Conservation (phyloP, 2,113 vertebrate species). For the Cavia aperea region DNA sequence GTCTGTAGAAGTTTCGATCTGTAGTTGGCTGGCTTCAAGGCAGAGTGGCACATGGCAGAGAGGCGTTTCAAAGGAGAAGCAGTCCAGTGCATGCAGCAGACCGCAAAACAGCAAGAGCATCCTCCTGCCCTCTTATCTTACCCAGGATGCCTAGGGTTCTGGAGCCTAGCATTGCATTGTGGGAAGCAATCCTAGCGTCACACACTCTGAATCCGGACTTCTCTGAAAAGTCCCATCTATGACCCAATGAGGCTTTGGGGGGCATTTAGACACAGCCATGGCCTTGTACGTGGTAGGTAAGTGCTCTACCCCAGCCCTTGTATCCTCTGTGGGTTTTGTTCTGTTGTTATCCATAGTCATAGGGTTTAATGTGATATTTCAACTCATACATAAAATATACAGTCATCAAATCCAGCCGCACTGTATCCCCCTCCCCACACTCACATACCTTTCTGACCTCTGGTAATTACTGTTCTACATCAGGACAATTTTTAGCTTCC, state of each 20-base stretch:
- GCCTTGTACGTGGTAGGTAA: background rate
- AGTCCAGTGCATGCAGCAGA: background rate
- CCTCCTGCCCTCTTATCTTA: background rate
- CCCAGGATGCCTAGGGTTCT: too few species aligned
- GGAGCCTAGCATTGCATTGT: background rate
- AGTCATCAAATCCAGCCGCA: background rate
- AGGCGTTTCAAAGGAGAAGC: background rate
- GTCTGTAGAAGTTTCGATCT: background rate
- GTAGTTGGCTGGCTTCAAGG: background rate
- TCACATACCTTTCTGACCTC: background rate
- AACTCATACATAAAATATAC: background rate
- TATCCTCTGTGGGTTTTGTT: background rate
- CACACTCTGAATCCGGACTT: background rate
- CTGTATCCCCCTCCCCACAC: background rate
- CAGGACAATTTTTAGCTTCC: background rate
- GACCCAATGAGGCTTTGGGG: background rate
- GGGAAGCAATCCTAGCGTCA: background rate
- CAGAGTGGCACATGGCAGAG: background rate
- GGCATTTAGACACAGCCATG: background rate
- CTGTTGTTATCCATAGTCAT: background rate
- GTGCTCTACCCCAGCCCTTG: background rate
- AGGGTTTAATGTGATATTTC: background rate
- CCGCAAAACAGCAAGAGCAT: background rate
- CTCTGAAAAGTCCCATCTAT: background rate
- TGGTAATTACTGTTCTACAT: background rate